These are phyloP conservation scores for Manacus vitellinus DNA, from an alignment of 2,113 vertebrate species.

Conservation along the genomic window DNA sequence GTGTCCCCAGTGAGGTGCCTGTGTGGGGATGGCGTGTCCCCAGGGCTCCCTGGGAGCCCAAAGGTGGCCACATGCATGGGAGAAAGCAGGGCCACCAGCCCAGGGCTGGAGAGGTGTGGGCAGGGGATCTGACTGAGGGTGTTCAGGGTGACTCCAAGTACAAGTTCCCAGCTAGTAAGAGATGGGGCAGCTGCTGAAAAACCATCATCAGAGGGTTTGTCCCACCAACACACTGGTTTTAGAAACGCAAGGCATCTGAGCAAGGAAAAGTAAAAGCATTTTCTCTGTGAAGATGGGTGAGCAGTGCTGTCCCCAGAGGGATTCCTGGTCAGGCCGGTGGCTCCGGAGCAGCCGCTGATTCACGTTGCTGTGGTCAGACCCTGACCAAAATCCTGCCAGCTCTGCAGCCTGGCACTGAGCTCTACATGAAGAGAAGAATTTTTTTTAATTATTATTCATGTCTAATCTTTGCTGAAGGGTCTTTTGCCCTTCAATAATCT, in stretches of 20 bases:
- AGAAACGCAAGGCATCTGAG: not conserved
- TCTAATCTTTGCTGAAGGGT: slow-evolving; percentile 41
- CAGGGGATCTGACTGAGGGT: not conserved
- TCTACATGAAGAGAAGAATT: not conserved
- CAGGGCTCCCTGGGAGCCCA: not conserved
- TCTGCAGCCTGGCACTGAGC: accelerated
- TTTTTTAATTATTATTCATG: not conserved
- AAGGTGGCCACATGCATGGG: accelerated
- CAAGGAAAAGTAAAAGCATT: not conserved
- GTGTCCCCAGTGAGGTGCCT: not conserved
- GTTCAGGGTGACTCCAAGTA: not conserved
- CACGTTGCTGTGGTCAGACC: not conserved
- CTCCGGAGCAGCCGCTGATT: not conserved
- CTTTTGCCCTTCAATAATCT: not conserved
- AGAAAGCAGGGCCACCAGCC: not conserved
- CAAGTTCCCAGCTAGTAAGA: not conserved
- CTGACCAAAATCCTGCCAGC: not conserved
- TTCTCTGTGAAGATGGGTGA: not conserved
- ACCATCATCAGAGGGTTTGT: not conserved
- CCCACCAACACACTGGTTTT: accelerated
- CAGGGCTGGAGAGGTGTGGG: accelerated
- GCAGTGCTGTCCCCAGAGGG: not conserved
- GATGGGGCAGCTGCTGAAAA: accelerated
- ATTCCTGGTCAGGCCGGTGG: not conserved
- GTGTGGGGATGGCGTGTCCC: not conserved